Evolutionary conservation across 2,113 vertebrate species (phyloP).

Genomic region (Nothoprocta perdicaria): DNA sequence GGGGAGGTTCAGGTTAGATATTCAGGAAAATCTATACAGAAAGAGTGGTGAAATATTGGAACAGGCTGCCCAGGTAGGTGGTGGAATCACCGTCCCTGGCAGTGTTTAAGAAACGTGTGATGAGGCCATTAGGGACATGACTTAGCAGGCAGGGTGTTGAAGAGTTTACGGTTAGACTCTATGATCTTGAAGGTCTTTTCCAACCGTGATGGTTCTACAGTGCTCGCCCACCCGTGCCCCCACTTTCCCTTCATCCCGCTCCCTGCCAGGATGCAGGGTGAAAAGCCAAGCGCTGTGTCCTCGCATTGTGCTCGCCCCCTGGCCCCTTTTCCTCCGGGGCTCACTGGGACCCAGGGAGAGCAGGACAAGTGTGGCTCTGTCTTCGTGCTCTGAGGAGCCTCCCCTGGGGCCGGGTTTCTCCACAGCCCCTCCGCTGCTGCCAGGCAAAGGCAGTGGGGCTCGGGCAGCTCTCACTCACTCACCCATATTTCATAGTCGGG

Average conservation of each 20-base stretch:
- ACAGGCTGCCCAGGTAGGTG: no score
- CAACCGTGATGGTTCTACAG: no score
- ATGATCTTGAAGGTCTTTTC: no score
- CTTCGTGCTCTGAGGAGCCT: accelerated
- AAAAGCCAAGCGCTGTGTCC: not conserved
- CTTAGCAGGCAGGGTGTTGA: no score
- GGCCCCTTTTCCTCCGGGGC: not conserved
- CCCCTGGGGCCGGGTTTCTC: not conserved
- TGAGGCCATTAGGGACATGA: no score
- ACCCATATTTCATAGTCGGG: not conserved
- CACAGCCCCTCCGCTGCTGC: not conserved
- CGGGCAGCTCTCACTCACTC: not conserved
- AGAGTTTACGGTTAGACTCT: no score
- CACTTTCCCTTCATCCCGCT: not conserved
- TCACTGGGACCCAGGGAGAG: not conserved
- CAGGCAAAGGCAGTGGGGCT: not conserved
- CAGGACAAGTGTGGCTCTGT: accelerated
- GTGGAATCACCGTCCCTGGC: no score
- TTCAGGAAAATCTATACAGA: no score
- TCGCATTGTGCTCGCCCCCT: not conserved
- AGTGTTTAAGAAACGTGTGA: no score
- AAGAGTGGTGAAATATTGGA: no score
- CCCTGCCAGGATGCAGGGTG: not conserved
- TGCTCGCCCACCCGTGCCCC: no score
- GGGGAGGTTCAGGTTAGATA: no score